phyloP scores from a whole-genome alignment of 2,888 invertebrate species.

The Hyposoter didymator region DNA sequence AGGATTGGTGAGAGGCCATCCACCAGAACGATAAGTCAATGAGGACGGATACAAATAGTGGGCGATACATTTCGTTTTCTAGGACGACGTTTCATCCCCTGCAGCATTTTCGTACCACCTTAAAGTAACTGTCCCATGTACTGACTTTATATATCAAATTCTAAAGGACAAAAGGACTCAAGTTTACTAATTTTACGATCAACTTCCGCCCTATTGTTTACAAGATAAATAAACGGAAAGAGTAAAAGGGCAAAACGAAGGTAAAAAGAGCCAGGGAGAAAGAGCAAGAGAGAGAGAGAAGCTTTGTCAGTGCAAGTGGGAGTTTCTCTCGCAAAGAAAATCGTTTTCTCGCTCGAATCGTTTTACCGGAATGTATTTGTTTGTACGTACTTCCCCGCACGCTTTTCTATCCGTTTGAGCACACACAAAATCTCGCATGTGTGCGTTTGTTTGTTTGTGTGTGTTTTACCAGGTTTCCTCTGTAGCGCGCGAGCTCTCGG shows the following conservation, averaged over 20 bases:
- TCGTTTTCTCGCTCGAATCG: constrained; percentile 65
- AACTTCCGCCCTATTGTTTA: constrained; percentile 18
- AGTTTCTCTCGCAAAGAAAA: constrained; percentile 58
- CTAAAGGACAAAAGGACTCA: constrained; percentile 2
- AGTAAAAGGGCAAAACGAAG: background rate
- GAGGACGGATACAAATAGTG: constrained; percentile 63
- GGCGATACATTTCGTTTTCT: constrained; percentile 54
- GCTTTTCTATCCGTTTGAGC: constrained; percentile 46
- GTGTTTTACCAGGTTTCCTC: constrained; percentile 35
- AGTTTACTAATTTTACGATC: background rate
- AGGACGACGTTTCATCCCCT: constrained; percentile 9
- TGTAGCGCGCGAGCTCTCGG: constrained; percentile 23
- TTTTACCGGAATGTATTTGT: constrained; percentile 65
- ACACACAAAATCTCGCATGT: constrained; percentile 16
- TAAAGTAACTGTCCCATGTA: constrained; percentile 13
- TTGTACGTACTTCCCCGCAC: constrained; percentile 55
- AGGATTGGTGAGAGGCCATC: constrained; percentile 28
- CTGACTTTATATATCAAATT: constrained; percentile 13
- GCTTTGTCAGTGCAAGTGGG: constrained; percentile 49
- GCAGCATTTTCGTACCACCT: background rate
- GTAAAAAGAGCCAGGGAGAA: background rate
- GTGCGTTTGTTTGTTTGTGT: constrained; percentile 6
- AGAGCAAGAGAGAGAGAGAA: constrained; percentile 4
- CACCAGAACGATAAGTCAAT: constrained; percentile 60
- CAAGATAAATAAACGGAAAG: constrained; percentile 5